Conservation (phyloP, 2,113 vertebrate genomes). For the Anarrhichthys ocellatus region DNA sequence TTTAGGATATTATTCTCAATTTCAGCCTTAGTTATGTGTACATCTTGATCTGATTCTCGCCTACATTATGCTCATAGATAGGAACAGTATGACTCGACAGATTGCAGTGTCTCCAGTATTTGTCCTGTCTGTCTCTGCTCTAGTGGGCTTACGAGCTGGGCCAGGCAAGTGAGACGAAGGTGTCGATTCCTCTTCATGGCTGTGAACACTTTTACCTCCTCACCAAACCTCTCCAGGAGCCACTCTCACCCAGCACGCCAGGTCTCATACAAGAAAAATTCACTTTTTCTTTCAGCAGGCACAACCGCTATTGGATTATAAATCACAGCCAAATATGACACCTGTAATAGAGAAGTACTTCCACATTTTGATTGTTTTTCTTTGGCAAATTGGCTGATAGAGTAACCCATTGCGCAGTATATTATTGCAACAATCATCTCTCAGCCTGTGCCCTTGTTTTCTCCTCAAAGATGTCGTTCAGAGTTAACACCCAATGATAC, state of each 20-base stretch:
- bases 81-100: neutral
- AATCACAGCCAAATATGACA: neutral
- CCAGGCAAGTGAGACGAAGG: conserved; percentile 90
- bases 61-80: neutral
- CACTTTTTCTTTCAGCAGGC: neutral
- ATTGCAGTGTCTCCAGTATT: neutral
- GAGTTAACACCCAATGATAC: neutral
- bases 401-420: neutral
- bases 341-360: neutral
- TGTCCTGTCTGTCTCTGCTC: conserved; percentile 37
- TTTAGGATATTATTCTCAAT: neutral
- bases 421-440: neutral
- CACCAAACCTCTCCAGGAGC: conserved; percentile 90
- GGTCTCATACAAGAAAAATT: conserved; percentile 79
- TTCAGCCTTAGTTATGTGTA: neutral
- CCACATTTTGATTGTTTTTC: neutral
- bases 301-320: neutral
- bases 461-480: neutral
- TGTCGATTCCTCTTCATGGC: conserved; percentile 95
- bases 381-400: neutral
- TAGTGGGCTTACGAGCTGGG: conserved; percentile 99
- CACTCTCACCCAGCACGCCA: conserved; percentile 84
- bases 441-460: neutral
- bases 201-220: conserved; percentile 99
- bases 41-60: neutral